Conservation (phyloP, 2,888 invertebrate genomes). For the Agrochola litura region DNA sequence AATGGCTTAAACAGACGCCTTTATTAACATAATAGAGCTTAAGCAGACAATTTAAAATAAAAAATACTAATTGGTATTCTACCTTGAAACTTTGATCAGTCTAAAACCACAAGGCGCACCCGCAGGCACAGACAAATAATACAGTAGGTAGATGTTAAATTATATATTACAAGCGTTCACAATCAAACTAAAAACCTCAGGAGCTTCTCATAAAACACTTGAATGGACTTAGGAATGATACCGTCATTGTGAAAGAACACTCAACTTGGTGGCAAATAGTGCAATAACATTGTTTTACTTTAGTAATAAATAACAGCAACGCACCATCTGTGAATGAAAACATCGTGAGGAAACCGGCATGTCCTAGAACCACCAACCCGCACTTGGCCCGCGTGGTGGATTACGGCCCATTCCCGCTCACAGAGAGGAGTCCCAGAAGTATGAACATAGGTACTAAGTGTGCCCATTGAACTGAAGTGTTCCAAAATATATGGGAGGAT, state of each 20-base stretch:
- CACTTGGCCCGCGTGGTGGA: too few species aligned
- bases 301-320: slow-evolving; percentile 40
- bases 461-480: too few species aligned
- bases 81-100: slow-evolving; percentile 9
- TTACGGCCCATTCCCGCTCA: too few species aligned
- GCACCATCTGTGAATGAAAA: slow-evolving; percentile 8
- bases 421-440: too few species aligned
- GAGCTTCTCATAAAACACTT: slow-evolving; percentile 38
- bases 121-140: slow-evolving; percentile 19
- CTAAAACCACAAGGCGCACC: slow-evolving; percentile 32
- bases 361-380: too few species aligned
- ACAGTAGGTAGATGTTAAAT: slow-evolving; percentile 35
- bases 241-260: slow-evolving; percentile 51
- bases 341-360: too few species aligned
- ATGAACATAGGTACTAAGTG: too few species aligned
- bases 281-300: slow-evolving; percentile 51
- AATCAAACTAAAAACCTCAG: slow-evolving; percentile 46
- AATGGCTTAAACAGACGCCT: slow-evolving; percentile 1
- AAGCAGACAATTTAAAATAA: slow-evolving; percentile 3
- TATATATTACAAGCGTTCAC: slow-evolving; percentile 35
- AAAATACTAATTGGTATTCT: slow-evolving; percentile 31
- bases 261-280: slow-evolving; percentile 33
- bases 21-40: slow-evolving; percentile 3
- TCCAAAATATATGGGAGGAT: too few species aligned
- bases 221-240: slow-evolving; percentile 42